Base-by-base conservation (phyloP, 2,888 invertebrate species). In the Chymomyza caudatula region DNA sequence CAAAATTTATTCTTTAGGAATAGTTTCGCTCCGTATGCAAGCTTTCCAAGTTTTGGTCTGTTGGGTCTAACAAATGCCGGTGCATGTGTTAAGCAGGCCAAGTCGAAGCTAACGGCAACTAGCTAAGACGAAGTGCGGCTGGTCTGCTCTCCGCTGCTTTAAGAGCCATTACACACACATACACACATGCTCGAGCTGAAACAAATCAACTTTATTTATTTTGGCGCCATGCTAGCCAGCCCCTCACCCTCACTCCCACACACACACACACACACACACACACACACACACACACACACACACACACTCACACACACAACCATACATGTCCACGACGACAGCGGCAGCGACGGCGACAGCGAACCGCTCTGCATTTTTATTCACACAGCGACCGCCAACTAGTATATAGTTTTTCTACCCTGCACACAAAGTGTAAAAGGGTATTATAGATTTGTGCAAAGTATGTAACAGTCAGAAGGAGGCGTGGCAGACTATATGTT, bases 171-270 rank as follows among this genome's bases (percentile, higher is more conserved):
- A 66, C 25, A 29, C 49, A 49, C 22, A 59, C 25, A 44, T 11
- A 29, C 74, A 77, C 71, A 83, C 69, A 67, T 78, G 71, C 79
- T 67, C 57, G 57, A 71, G 75, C 65, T 65, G 49, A 77, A 85
- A 69, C 79, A 85, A 81, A 82, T 85, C 83, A 76, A 82, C 86
- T 86, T 81, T 77, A 81, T 86, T 81, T 77, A 81, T 80, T 85
- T 80, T 80, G 86, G 86, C 80, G 86, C 80, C 80, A 83, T 69
- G 81, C 74, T 22, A 60, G 20, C n/a, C n/a, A n/a, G 69, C 74
- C 65, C 37, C 65, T n/a, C n/a, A n/a, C n/a, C n/a, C n/a, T n/a
- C 42, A 15, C 57, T 59, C 53, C 61, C 59, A 62, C 13, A 13
- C 60, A 44, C 49, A n/a, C 43, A 47, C 13, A 58, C 47, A 47